Evolutionary conservation across 2,888 invertebrate species (phyloP), one percentile per base, ranked within the genome.

Genomic region (Lymantria dispar): DNA sequence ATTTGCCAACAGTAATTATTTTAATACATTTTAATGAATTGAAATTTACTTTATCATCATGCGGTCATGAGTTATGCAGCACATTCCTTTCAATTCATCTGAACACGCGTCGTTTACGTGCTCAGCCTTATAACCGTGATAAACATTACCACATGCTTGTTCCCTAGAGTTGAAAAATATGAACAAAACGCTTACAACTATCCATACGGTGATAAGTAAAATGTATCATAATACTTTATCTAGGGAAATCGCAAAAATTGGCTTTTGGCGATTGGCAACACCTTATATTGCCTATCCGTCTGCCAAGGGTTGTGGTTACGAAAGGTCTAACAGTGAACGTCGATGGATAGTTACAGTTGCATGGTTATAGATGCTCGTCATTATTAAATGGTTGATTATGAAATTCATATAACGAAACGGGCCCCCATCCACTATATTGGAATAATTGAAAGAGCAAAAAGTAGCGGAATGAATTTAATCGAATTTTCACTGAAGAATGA

Each of bases 91-190:
- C 76, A 77, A 80, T 76, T 77, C 77, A 79, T 76, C 78, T 72
- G 62, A 65, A 74, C 80, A 80, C 79, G 78, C 73, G 67, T 70
- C 54, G 57, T 54, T 70, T 74, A 82, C 83, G 81, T 83, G 83
- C 76, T 70, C 59, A 47, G 77, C 70, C 60, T 83, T 60, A 70
- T 71, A 80, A 81, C 70, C 60, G 49, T 10, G 43, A 54, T 68
- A 64, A 65, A 74, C 68, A 72, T 74, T 73, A 72, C 73, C 48
- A 63, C 58, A 64, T 62, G 60, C 60, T 59, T 56, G 60, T 57
- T 58, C 61, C 68, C 68, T 73, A 72, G 74, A 73, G 71, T 68
- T 60, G 68, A 73, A 73, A 72, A 72, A 72, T 73, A 72, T 66
- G 57, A 56, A 57, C 60, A 56, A 68, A 70, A 74, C 72, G 68